Evolutionary conservation across 2,113 vertebrate genomes (phyloP).

Genomic region (Prunella fulvescens): DNA sequence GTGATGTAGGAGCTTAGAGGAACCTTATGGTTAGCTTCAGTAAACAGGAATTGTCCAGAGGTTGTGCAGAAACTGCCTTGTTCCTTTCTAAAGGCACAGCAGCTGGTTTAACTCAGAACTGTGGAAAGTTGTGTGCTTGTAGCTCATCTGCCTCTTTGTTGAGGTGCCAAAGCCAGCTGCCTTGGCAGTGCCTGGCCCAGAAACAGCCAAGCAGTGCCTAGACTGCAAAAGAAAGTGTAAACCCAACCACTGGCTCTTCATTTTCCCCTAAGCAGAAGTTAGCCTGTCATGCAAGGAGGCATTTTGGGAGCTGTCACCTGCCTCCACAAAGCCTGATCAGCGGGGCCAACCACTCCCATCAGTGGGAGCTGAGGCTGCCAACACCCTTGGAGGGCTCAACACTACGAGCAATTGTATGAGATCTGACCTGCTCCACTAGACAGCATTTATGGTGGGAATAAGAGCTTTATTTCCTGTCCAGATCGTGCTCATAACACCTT

Average conservation of each 20-base stretch:
- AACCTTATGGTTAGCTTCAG: neutral
- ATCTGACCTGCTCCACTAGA: neutral
- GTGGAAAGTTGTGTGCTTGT: neutral
- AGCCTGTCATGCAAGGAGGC: neutral
- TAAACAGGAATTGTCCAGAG: neutral
- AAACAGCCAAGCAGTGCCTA: neutral
- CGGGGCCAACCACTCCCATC: fast-evolving
- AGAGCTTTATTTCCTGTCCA: neutral
- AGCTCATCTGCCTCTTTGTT: neutral
- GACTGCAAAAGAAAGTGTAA: neutral
- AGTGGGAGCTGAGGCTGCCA: neutral
- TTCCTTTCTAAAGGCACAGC: neutral
- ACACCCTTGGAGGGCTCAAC: neutral
- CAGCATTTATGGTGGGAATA: neutral
- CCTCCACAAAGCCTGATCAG: neutral
- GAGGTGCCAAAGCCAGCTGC: neutral
- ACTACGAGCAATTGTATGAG: neutral
- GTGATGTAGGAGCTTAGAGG: neutral
- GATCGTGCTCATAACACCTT: neutral
- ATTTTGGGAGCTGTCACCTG: neutral
- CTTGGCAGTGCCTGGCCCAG: neutral
- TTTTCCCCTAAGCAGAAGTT: neutral
- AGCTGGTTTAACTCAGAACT: neutral
- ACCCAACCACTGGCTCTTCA: neutral
- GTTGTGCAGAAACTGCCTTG: neutral